These are phyloP conservation scores for Naso thynnoides DNA, from an alignment of 2,797 vertebrate genomes.

Conservation along the genomic window DNA sequence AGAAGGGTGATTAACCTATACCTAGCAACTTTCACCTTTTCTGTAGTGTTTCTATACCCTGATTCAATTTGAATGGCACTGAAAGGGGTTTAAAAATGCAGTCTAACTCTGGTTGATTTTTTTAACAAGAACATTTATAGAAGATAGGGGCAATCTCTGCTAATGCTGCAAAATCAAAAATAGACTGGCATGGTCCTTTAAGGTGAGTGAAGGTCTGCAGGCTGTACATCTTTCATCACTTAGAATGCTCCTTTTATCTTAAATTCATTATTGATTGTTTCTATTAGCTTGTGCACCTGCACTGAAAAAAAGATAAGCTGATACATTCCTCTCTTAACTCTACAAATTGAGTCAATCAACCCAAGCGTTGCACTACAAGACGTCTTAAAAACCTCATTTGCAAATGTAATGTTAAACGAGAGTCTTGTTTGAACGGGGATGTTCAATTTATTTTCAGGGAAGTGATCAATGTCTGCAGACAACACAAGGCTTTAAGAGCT, in stretches of 20 bases:
- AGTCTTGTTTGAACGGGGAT: conserved; percentile 30
- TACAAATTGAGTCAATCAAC: conserved; percentile 42
- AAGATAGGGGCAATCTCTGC: too few relatives aligned
- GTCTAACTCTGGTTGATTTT: too few relatives aligned
- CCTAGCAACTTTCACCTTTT: too few relatives aligned
- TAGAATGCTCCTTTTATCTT: not conserved
- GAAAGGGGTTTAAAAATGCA: too few relatives aligned
- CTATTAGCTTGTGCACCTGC: conserved; percentile 10
- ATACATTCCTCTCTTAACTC: conserved; percentile 26
- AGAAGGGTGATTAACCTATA: too few relatives aligned
- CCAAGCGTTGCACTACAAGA: conserved; percentile 11
- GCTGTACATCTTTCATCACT: not conserved
- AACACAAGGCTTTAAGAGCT: conserved; percentile 35
- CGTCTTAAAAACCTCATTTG: conserved; percentile 46
- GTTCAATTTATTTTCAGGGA: conserved; percentile 47
- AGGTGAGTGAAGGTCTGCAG: not conserved
- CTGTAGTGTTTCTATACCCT: too few relatives aligned
- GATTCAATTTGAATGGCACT: too few relatives aligned
- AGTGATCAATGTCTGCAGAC: conserved; percentile 58
- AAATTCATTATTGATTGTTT: conserved; percentile 18
- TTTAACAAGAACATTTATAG: too few relatives aligned
- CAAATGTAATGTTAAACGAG: conserved; percentile 47
- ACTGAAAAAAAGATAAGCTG: conserved; percentile 19
- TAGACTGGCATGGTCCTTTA: too few relatives aligned
- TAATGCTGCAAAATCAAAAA: too few relatives aligned